Evolutionary conservation across 2,888 invertebrate species (phyloP).

Genomic region (Pristionchus japonicus): DNA sequence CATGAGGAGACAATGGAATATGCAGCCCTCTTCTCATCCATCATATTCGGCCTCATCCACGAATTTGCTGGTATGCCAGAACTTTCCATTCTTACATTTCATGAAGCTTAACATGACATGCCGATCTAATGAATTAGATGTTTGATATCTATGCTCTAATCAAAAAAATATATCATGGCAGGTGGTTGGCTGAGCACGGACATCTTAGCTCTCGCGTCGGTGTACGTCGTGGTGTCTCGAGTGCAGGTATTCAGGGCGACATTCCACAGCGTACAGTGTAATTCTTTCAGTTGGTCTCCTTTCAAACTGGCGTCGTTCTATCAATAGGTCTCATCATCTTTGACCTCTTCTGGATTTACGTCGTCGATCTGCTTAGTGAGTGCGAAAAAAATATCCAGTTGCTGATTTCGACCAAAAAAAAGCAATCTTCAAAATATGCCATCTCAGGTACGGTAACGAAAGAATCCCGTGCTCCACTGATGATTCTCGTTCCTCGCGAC

Average conservation of each 20-base stretch:
- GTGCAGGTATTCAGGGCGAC: slow-evolving; percentile 50
- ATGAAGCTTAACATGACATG: too few relatives aligned
- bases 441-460: slow-evolving; percentile 56
- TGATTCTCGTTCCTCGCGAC: slow-evolving; percentile 59
- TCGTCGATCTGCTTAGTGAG: slow-evolving; percentile 62
- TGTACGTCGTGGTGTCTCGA: slow-evolving; percentile 60
- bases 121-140: too few relatives aligned
- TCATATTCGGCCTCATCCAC: slow-evolving; percentile 55
- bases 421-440: not conserved
- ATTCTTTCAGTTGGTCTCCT: slow-evolving; percentile 55
- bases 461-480: slow-evolving; percentile 58
- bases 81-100: too few relatives aligned
- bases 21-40: slow-evolving; percentile 52
- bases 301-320: slow-evolving; percentile 57
- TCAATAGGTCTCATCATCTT: slow-evolving; percentile 57
- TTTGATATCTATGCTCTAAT: too few relatives aligned
- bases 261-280: not conserved
- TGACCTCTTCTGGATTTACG: slow-evolving; percentile 64
- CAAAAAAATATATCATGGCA: not conserved
- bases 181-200: slow-evolving; percentile 63
- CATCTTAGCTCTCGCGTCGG: slow-evolving; percentile 59
- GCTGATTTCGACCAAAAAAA: not conserved
- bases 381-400: not conserved
- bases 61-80: slow-evolving; percentile 16
- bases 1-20: slow-evolving; percentile 62